These are phyloP conservation scores for Macroteleia sp. DNA, from an alignment of 2,888 invertebrate species.

Conservation along the genomic window DNA sequence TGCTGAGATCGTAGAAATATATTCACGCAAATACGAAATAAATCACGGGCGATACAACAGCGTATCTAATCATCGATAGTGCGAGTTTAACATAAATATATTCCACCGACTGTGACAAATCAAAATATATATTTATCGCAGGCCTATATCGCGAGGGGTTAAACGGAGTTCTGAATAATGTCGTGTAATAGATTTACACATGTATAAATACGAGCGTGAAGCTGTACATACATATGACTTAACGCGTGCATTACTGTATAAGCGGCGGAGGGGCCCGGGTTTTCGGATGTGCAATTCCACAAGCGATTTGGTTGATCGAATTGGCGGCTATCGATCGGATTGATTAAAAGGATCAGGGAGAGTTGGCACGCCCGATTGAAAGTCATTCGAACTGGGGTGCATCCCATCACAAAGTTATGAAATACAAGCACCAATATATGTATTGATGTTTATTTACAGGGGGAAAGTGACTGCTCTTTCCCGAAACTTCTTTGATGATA, in stretches of 20 bases:
- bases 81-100: slow-evolving; percentile 68
- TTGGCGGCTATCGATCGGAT: slow-evolving; percentile 73
- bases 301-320: slow-evolving; percentile 78
- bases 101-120: slow-evolving; percentile 71
- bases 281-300: slow-evolving; percentile 73
- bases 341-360: slow-evolving; percentile 75
- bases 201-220: slow-evolving; percentile 51
- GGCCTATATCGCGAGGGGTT: slow-evolving; percentile 61
- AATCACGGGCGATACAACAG: slow-evolving; percentile 58
- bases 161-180: slow-evolving; percentile 41
- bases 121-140: slow-evolving; percentile 71
- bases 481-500: slow-evolving; percentile 5
- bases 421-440: slow-evolving; percentile 35
- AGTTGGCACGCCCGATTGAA: slow-evolving; percentile 67
- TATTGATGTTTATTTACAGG: slow-evolving; percentile 22
- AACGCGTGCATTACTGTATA: slow-evolving; percentile 46
- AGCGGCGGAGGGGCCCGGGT: slow-evolving; percentile 37
- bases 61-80: slow-evolving; percentile 73
- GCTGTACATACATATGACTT: slow-evolving; percentile 38
- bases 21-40: slow-evolving; percentile 46
- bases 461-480: slow-evolving; percentile 17
- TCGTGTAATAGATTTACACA: slow-evolving; percentile 54
- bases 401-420: slow-evolving; percentile 57
- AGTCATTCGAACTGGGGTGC: slow-evolving; percentile 66
- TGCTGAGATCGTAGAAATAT: too few relatives aligned